Percentiles rank a stretch among this genome's conserved stretches.
phyloP scores from a whole-genome alignment of 1,140 invertebrate genomes.

The Drosophila triauraria region DNA sequence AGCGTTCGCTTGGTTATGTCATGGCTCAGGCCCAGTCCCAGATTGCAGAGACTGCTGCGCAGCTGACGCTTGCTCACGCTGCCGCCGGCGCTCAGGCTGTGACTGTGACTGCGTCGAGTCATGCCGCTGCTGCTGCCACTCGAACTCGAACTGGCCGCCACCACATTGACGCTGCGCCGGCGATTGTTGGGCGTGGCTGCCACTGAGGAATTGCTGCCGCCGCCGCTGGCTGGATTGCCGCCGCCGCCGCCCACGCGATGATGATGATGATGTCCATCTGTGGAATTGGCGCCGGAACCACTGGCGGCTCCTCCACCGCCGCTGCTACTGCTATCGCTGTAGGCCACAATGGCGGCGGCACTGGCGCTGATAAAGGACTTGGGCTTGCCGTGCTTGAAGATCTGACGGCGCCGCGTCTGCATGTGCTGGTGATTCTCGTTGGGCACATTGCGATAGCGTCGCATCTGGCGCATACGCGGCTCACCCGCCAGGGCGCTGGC shows the following conservation, averaged over 20 bases:
- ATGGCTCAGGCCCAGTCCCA: slow-evolving; percentile 26
- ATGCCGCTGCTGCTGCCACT: slow-evolving; percentile 10
- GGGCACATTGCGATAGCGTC: slow-evolving; percentile 74
- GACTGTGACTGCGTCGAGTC: slow-evolving; percentile 72
- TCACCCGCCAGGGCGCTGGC: slow-evolving; percentile 1
- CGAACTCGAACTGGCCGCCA: slow-evolving; percentile 26
- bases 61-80: slow-evolving; percentile 70
- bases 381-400: slow-evolving; percentile 55
- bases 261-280: neutral
- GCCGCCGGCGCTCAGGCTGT: slow-evolving; percentile 38
- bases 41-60: slow-evolving; percentile 65
- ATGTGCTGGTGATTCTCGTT: slow-evolving; percentile 79
- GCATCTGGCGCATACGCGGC: slow-evolving; percentile 50
- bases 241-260: neutral
- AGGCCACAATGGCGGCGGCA: slow-evolving; percentile 55
- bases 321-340: slow-evolving; percentile 18
- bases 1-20: slow-evolving; percentile 73
- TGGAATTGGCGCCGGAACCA: neutral
- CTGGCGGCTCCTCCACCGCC: neutral
- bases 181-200: slow-evolving; percentile 4
- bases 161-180: slow-evolving; percentile 21
- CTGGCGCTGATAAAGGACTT: slow-evolving; percentile 54
- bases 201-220: neutral
- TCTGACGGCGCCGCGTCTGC: slow-evolving; percentile 66
- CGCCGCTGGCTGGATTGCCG: slow-evolving; percentile 1